Evolutionary conservation across 92 coral and sea anemone species (phyloP).

Genomic region (Paramuricea clavata): DNA sequence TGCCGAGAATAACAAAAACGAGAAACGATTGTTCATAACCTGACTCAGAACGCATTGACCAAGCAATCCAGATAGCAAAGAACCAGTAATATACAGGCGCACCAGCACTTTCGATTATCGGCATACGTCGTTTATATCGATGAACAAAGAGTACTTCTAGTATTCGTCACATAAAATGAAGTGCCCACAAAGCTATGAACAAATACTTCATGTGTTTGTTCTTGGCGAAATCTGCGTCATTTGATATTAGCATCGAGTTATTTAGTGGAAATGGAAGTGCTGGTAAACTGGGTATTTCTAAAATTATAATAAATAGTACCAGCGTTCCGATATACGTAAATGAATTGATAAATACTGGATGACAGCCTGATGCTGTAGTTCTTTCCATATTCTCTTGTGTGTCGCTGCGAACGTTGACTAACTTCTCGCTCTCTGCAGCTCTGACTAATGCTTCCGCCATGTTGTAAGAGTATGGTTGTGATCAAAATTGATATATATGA

Average conservation of each 20-base stretch:
- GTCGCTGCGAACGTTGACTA: constrained; percentile 3
- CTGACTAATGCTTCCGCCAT: background rate
- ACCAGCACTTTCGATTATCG: constrained; percentile 73
- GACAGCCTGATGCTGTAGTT: constrained; percentile 55
- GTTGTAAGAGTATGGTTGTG: background rate
- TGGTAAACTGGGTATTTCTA: constrained; percentile 68
- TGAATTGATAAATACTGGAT: constrained; percentile 79
- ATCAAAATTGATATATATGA: too few relatives aligned
- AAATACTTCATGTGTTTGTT: constrained; percentile 67
- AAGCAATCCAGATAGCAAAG: constrained; percentile 83
- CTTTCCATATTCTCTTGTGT: background rate
- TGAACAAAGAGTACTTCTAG: constrained; percentile 84
- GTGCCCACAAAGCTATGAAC: constrained; percentile 79
- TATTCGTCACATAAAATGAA: constrained; percentile 80
- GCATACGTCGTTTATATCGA: constrained; percentile 77
- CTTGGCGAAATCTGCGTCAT: constrained; percentile 56
- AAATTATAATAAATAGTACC: constrained; percentile 67
- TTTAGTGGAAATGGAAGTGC: constrained; percentile 72
- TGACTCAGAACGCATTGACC: constrained; percentile 75
- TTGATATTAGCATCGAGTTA: constrained; percentile 70
- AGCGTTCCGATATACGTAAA: constrained; percentile 79
- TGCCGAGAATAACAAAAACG: constrained; percentile 67
- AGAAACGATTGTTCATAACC: constrained; percentile 76
- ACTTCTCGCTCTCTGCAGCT: background rate
- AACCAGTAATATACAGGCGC: constrained; percentile 90